Evolutionary conservation across 2,113 vertebrate species (phyloP), one percentile per base, ranked within the genome.

Genomic region (Raja brachyura): DNA sequence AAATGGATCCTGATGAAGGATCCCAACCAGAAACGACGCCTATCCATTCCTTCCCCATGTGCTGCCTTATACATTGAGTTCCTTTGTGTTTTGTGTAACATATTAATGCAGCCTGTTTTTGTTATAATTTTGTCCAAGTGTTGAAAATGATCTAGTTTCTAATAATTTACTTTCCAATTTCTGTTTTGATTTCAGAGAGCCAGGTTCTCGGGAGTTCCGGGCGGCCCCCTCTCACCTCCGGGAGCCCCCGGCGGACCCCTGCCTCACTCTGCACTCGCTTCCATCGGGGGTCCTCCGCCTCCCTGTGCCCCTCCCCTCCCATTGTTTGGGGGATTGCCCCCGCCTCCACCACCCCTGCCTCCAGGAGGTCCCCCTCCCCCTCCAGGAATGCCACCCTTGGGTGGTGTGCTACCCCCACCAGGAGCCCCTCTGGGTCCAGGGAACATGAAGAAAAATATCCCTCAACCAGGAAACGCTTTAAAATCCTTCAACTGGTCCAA

Each of bases 401-500:
- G 97, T 59, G 97, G 97, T 13, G 81, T 97, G 77, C 96, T 97
- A 76, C 97, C 98, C 61, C 97, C 98, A 0, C 98, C 98, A 0
- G 98, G 98, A 61, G 97, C 97, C 13, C 98, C 98, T 0, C 18
- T 97, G 85, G 98, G 98, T 20, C 95, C 95, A 0, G 94, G 96
- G 13, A 94, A 98, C 61, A 98, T 98, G 95, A 99, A 96, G 96
- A 99, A 99, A 95, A 99, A 96, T 95, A 98, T 98, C 94, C 99
- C 99, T 48, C 98, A 99, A 94, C 98, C 98, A 0, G 94, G 97
- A 0, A 99, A 99, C 0, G 96, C 99, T 6, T 98, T 99, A 93
- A 99, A 99, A 94, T 99, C 98, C 93, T 99, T 99, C 97, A 99
- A 99, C 96, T 99, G 98, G 99, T 96, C 96, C 93, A 99, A 99